Base-by-base conservation (phyloP, 2,888 invertebrate genomes). In the Apodemia mormo region DNA sequence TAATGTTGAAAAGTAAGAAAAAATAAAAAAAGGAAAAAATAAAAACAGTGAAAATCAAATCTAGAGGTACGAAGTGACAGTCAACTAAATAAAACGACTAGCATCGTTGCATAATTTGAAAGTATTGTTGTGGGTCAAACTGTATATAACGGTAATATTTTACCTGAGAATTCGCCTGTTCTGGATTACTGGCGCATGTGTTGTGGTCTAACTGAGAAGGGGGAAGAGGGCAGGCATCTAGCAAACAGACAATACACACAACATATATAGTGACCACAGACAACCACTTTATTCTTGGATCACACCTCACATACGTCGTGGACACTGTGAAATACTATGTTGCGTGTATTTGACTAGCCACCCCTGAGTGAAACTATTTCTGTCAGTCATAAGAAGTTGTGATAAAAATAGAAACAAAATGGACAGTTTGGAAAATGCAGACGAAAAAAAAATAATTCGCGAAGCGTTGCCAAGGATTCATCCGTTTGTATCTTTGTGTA, bases 191-290 rank as follows among this genome's bases (percentile, higher is more conserved):
- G 94, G 93, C 94, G 96, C 95, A 96, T 96, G 96, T 96, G 96
- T 95, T 96, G 96, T 96, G 96, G 96, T 96, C 96, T 96, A 96
- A 96, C 96, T 96, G 95, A 94, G 94, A 95, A 95, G 96, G 96
- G 96, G 96, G 96, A 96, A 96, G 96, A 96, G 96, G 96, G 96
- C 97, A 97, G 97, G 97, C 97, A 97, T 97, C 97, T 97, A 97
- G 97, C 97, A 97, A 97, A 93, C 97, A 97, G 96, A 97, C 96
- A 97, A 97, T 96, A 96, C 94, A 95, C 94, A 95, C 94, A 94
- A 95, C 95, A 95, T 94, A 94, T 93, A 94, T 92, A 93, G 92
- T 93, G 93, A 92, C 92, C 93, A 93, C 92, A 92, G 92, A 92
- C 90, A 92, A 92, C 90, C 89, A 89, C 89, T 88, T 85, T 82